A percentile compares a stretch with the other conserved stretches of the same genome.
Evolutionary conservation across 2,797 vertebrate species (phyloP).

Genomic region (Ctenosaura bakeri): DNA sequence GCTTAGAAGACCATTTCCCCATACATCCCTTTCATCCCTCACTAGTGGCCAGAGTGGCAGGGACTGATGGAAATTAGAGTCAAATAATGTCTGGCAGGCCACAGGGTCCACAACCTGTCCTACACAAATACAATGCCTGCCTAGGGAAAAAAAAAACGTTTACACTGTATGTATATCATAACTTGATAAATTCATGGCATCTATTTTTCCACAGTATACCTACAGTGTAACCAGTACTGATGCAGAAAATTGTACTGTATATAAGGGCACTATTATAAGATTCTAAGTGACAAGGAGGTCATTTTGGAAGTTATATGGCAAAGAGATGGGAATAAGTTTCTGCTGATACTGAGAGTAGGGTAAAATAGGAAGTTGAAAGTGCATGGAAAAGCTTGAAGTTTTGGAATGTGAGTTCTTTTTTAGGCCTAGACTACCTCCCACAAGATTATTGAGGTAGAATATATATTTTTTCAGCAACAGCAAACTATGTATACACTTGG

Average conservation of each 20-base stretch:
- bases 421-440: constrained; percentile 24
- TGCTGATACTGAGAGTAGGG: not conserved
- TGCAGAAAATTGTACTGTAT: not conserved
- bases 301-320: not conserved
- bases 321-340: constrained; percentile 8
- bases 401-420: not conserved
- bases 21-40: not conserved
- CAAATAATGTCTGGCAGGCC: not conserved
- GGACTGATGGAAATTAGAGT: not conserved
- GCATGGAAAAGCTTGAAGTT: not conserved
- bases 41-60: not conserved
- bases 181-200: not conserved
- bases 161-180: not conserved
- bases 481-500: not conserved
- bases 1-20: not conserved
- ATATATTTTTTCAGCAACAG: not conserved
- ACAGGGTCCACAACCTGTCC: not conserved
- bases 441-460: not conserved
- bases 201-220: not conserved
- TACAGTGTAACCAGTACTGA: not conserved
- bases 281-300: not conserved
- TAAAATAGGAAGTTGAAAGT: constrained; percentile 1
- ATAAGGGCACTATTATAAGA: not conserved
- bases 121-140: not conserved
- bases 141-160: not conserved